Conservation (phyloP, 1,140 invertebrate genomes). For the Platorchestia sp. region DNA sequence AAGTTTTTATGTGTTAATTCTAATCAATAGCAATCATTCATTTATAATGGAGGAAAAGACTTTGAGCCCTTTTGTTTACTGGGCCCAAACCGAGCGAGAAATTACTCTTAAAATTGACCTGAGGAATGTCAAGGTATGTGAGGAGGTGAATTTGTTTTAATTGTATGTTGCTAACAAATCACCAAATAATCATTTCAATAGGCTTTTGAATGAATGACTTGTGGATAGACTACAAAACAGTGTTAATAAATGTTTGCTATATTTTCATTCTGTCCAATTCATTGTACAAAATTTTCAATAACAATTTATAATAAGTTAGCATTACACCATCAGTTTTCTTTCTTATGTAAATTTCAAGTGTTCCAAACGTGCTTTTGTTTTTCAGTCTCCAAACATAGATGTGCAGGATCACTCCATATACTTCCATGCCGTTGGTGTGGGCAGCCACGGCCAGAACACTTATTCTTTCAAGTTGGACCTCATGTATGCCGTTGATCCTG, state of each 20-base stretch:
- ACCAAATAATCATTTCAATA: neutral
- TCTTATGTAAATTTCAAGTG: neutral
- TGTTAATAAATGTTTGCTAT: neutral
- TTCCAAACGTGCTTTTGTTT: conserved; percentile 59
- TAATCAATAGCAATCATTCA: neutral
- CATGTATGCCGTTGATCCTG: conserved; percentile 66
- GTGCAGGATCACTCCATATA: conserved; percentile 76
- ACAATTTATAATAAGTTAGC: no score
- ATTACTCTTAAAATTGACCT: conserved; percentile 87
- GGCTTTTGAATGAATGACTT: neutral
- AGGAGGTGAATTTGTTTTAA: neutral
- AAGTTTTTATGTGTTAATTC: neutral
- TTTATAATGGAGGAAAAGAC: conserved; percentile 62
- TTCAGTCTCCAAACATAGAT: conserved; percentile 75
- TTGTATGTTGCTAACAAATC: neutral
- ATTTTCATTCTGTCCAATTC: neutral
- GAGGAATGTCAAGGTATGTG: conserved; percentile 80
- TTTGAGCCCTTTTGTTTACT: conserved; percentile 88
- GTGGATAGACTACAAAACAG: neutral
- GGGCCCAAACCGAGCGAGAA: conserved; percentile 86
- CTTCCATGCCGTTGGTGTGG: conserved; percentile 76
- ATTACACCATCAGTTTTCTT: neutral
- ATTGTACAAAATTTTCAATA: no score
- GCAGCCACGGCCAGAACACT: conserved; percentile 76
- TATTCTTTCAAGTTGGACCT: conserved; percentile 68